These are phyloP conservation scores for Xestia xanthographa DNA, from an alignment of 2,888 invertebrate species.

Conservation along the genomic window DNA sequence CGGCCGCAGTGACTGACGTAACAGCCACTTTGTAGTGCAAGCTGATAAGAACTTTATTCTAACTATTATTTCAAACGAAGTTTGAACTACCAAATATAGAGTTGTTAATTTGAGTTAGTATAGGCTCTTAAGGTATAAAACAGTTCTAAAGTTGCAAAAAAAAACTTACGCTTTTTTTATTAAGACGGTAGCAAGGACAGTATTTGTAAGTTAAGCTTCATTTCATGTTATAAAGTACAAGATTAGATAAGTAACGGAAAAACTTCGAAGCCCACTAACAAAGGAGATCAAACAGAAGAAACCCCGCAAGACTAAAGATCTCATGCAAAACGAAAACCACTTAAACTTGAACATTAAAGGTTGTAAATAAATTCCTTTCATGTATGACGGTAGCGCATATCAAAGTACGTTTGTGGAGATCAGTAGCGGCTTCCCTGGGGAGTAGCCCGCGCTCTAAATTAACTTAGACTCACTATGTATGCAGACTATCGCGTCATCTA, in stretches of 20 bases:
- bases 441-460: slow-evolving; percentile 83
- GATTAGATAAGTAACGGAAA: slow-evolving; percentile 12
- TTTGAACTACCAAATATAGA: too few relatives aligned
- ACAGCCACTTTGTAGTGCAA: too few relatives aligned
- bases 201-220: neutral
- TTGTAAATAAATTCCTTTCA: slow-evolving; percentile 77
- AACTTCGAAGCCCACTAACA: neutral
- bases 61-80: too few relatives aligned
- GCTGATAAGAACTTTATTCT: too few relatives aligned
- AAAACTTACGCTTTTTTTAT: neutral
- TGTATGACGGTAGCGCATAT: slow-evolving; percentile 79
- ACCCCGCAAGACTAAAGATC: slow-evolving; percentile 33
- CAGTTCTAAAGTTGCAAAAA: neutral
- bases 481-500: slow-evolving; percentile 85
- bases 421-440: slow-evolving; percentile 77
- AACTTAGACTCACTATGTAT: slow-evolving; percentile 88
- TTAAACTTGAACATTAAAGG: slow-evolving; percentile 55
- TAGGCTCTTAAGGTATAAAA: too few relatives aligned
- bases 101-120: too few relatives aligned
- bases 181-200: neutral
- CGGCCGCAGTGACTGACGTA: too few relatives aligned
- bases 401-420: slow-evolving; percentile 82
- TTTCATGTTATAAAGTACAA: neutral
- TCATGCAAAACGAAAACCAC: slow-evolving; percentile 51
- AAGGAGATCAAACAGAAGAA: slow-evolving; percentile 23